Base-by-base conservation (phyloP, 2,888 invertebrate species). In the Marronus borbonicus region DNA sequence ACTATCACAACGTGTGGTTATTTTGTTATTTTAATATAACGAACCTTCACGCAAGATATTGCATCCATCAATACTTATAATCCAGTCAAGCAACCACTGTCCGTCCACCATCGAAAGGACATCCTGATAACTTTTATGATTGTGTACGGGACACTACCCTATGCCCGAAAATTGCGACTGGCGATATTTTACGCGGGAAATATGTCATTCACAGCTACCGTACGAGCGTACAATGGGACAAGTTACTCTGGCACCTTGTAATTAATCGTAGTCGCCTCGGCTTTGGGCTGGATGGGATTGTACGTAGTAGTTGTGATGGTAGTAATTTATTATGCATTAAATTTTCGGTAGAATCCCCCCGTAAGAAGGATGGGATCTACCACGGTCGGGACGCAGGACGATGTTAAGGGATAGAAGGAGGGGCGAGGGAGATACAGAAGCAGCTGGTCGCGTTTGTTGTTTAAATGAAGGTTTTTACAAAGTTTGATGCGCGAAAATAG, bases 221-320 rank as follows among this genome's bases (percentile, higher is more conserved):
- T 14, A 31, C 62, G n/a, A 62, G 24, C 31, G 31, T 36, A 62
- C 28, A 62, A 68, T 20, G 39, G 50, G 68, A 68, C 68, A 68
- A 68, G 68, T 68, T 68, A 68, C 50, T 68, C 68, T 68, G 68
- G 68, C 68, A 68, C 50, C 68, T 50, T 24, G 68, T 68, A 68
- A 68, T 68, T 68, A 68, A 68, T 68, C 68, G 68, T 68, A 14
- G 17, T 68, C 49, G 68, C 39, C 50, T 50, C 12, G 28, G 62
- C 62, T 8, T 44, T 44, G 44, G 44, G 0, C 44, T 44, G 44
- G 44, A 44, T 44, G 44, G 44, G 12, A 44, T 12, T 44, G 44
- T 12, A 60, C 17, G 39, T 17, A 20, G 24, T 31, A 39, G 44
- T 20, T 10, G 65, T 14, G 7, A 17, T 17, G 36, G 65, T 12